These are phyloP conservation scores for Typhlomys cinereus DNA, from an alignment of 2,113 vertebrate genomes.

Conservation along the genomic window DNA sequence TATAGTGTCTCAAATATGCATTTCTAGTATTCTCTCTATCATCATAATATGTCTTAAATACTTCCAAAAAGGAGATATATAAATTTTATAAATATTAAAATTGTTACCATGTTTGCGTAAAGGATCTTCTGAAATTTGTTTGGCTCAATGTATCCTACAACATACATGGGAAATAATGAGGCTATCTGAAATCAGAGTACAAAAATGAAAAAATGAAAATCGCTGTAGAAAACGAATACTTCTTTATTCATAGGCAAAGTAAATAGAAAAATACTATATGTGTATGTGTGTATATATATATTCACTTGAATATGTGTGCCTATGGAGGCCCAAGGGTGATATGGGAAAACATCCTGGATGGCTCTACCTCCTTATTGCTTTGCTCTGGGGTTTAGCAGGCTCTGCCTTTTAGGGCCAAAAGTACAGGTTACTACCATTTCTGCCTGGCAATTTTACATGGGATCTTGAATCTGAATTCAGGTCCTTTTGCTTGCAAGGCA, in stretches of 20 bases:
- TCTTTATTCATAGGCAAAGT: not conserved
- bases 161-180: constrained; percentile 93
- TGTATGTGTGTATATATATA: too few species aligned
- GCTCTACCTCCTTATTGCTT: too few species aligned
- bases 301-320: too few species aligned
- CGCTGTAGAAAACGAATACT: not conserved
- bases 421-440: too few species aligned
- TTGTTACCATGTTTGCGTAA: constrained; percentile 94
- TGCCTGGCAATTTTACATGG: too few species aligned
- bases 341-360: too few species aligned
- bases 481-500: too few species aligned
- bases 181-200: constrained; percentile 89
- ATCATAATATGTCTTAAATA: not conserved
- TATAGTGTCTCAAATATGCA: not conserved
- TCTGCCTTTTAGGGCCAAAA: too few species aligned
- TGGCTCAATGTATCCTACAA: constrained; percentile 94
- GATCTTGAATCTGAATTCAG: too few species aligned
- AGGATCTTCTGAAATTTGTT: constrained; percentile 94
- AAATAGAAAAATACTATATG: too few species aligned
- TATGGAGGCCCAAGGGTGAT: too few species aligned
- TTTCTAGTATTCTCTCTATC: constrained; percentile 13
- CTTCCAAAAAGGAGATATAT: not conserved
- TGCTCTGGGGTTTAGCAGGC: too few species aligned
- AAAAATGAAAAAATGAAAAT: constrained; percentile 43
- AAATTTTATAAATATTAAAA: constrained; percentile 46